These are phyloP conservation scores for Hippopotamus amphibius DNA, from an alignment of 2,113 vertebrate species.

Conservation along the genomic window DNA sequence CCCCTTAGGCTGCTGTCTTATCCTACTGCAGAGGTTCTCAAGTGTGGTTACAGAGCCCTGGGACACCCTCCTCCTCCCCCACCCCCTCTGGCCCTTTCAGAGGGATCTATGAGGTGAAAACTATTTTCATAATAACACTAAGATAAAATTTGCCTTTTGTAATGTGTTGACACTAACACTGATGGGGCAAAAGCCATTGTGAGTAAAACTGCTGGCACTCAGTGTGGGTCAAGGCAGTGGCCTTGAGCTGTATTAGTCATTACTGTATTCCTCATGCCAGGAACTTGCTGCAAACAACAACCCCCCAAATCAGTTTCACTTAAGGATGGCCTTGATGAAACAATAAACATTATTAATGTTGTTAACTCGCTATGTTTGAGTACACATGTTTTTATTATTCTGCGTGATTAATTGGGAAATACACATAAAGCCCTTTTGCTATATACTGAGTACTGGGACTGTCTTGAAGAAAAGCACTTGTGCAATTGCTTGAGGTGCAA, in stretches of 20 bases:
- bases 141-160: not conserved
- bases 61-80: not conserved
- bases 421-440: not conserved
- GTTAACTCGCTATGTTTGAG: not conserved
- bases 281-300: not conserved
- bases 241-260: not conserved
- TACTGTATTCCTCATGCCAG: not conserved
- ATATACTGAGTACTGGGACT: not conserved
- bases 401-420: not conserved
- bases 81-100: not conserved
- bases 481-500: not conserved
- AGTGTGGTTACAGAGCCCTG: not conserved
- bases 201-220: not conserved
- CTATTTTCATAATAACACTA: not conserved
- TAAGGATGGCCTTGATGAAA: slow-evolving; percentile 13
- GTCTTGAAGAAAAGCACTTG: not conserved
- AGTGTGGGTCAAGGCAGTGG: not conserved
- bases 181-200: not conserved
- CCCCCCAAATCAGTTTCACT: not conserved
- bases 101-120: not conserved
- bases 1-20: not conserved
- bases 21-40: not conserved
- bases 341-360: slow-evolving; percentile 23
- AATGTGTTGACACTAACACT: not conserved
- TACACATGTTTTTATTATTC: not conserved